These are phyloP conservation scores for Branchinecta lindahli DNA, from an alignment of 1,140 invertebrate species.

Conservation along the genomic window DNA sequence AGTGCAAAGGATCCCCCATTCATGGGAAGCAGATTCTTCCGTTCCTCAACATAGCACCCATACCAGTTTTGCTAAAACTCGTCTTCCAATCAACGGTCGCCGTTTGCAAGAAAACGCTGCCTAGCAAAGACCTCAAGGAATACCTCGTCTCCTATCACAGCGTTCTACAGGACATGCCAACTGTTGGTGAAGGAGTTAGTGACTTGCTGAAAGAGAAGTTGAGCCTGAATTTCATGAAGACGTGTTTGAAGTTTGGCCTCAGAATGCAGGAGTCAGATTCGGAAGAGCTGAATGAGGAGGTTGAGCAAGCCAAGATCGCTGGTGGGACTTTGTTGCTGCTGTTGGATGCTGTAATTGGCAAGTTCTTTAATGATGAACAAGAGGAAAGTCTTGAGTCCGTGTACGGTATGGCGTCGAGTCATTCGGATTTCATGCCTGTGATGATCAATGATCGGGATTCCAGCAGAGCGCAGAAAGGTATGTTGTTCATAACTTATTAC, in stretches of 20 bases:
- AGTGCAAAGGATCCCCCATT: background rate
- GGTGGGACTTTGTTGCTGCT: background rate
- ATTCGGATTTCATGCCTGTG: background rate
- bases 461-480: background rate
- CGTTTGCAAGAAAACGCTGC: background rate
- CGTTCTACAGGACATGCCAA: background rate
- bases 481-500: background rate
- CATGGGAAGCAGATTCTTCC: background rate
- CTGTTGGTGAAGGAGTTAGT: no score
- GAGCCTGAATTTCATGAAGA: background rate
- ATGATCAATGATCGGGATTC: background rate
- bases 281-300: background rate
- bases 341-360: background rate
- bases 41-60: background rate
- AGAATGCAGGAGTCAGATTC: background rate
- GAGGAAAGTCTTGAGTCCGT: background rate
- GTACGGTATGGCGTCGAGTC: background rate
- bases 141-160: background rate
- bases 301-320: background rate
- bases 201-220: background rate
- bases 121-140: background rate
- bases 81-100: background rate
- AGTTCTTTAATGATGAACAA: background rate
- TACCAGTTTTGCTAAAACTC: background rate
- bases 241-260: constrained; percentile 5